Evolutionary conservation across 2,113 vertebrate species (phyloP).

Genomic region (Colius striatus): DNA sequence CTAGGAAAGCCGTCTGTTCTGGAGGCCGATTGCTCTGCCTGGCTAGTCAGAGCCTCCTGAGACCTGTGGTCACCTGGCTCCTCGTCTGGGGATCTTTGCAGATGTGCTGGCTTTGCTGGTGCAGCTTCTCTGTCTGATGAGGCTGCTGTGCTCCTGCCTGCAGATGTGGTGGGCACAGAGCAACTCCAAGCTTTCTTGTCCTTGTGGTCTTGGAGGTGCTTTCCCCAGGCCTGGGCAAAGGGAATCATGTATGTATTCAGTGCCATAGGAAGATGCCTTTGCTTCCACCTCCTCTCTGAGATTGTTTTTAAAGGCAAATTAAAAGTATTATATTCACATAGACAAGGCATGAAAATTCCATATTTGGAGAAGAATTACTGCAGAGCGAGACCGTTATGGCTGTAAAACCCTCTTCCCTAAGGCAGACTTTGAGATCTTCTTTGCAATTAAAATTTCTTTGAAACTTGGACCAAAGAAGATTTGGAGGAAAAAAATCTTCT

Average conservation of each 20-base stretch:
- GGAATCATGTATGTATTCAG: neutral
- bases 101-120: neutral
- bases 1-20: neutral
- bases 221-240: neutral
- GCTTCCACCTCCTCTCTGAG: neutral
- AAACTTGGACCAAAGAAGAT: conserved; percentile 78
- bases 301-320: conserved; percentile 53
- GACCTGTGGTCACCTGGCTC: neutral
- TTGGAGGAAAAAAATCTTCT: conserved; percentile 65
- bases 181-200: accelerated
- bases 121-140: accelerated
- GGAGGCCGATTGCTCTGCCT: neutral
- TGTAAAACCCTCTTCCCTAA: conserved; percentile 68
- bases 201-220: neutral
- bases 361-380: conserved; percentile 72
- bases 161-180: accelerated
- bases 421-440: conserved; percentile 78
- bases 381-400: conserved; percentile 67
- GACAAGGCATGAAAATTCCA: conserved; percentile 73
- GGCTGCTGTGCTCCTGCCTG: neutral
- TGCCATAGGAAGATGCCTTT: neutral
- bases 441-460: conserved; percentile 86
- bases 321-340: conserved; percentile 58
- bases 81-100: neutral
- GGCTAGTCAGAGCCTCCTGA: no score